A percentile compares a stretch with the other conserved stretches of the same genome.
Evolutionary conservation across 2,797 vertebrate genomes (phyloP).

Genomic region (Eulemur albifrons): DNA sequence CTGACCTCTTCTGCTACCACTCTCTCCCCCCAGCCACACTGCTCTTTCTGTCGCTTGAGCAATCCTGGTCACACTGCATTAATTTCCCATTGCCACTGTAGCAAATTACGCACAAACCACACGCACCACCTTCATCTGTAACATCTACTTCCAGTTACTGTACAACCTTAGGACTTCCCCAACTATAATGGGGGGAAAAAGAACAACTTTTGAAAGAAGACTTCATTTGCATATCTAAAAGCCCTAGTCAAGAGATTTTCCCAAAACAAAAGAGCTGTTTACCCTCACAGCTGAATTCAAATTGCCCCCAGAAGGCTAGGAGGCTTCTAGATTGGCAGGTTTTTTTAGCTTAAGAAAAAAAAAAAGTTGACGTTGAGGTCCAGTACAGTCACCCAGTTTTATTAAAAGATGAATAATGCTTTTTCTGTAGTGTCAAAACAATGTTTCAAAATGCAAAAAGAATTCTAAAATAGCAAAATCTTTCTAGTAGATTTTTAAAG

Average conservation of each 20-base stretch:
- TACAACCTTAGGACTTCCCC: background rate
- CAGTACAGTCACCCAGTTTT: background rate
- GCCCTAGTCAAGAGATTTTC: slow-evolving; percentile 28
- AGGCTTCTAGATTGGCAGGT: background rate
- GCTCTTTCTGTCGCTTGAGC: background rate
- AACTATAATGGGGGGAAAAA: background rate
- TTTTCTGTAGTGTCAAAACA: slow-evolving; percentile 38
- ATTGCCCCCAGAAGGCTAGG: background rate
- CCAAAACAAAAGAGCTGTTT: slow-evolving; percentile 51
- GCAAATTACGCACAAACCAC: background rate
- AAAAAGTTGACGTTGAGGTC: background rate
- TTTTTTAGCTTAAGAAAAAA: background rate
- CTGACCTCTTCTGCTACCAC: background rate
- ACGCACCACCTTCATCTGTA: background rate
- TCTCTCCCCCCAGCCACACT: background rate
- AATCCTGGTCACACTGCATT: background rate
- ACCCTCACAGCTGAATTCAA: slow-evolving; percentile 53
- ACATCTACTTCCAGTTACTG: background rate
- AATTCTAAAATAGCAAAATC: background rate
- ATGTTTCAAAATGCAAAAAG: slow-evolving; percentile 28
- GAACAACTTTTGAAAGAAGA: background rate
- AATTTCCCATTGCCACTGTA: background rate
- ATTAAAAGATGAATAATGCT: slow-evolving; percentile 12
- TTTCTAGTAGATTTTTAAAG: background rate
- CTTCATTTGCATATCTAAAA: slow-evolving; percentile 57